Evolutionary conservation across 1,140 invertebrate genomes (phyloP).

Genomic region (Lepidurus packardi): DNA sequence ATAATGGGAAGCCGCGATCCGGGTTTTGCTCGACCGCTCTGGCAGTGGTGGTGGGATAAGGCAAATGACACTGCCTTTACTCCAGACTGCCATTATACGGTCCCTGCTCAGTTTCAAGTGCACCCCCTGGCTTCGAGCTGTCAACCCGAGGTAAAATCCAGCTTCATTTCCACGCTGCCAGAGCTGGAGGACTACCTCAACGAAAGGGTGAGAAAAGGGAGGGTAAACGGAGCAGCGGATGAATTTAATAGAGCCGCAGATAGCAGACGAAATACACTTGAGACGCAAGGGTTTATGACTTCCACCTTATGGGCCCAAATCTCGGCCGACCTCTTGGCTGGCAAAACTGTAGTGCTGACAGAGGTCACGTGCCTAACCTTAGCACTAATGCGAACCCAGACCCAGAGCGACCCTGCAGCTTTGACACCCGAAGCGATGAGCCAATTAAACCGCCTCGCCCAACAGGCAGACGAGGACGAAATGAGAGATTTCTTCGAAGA

Average conservation of each 20-base stretch:
- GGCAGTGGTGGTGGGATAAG: constrained; percentile 7
- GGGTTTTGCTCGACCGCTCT: constrained; percentile 26
- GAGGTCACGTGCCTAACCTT: constrained; percentile 26
- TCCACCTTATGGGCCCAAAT: constrained; percentile 15
- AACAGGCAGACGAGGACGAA: constrained; percentile 27
- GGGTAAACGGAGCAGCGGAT: neutral
- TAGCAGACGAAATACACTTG: neutral
- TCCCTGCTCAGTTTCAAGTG: constrained; percentile 19
- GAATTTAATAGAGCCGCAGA: neutral
- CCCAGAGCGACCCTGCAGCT: constrained; percentile 11
- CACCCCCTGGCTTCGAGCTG: constrained; percentile 22
- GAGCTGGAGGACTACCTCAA: constrained; percentile 7
- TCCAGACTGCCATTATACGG: constrained; percentile 22
- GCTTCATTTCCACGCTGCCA: neutral
- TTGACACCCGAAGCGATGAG: constrained; percentile 23
- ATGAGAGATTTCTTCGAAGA: constrained; percentile 29
- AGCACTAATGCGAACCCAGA: constrained; percentile 5
- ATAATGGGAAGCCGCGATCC: constrained; percentile 22
- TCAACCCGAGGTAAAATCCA: constrained; percentile 26
- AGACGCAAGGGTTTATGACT: constrained; percentile 25
- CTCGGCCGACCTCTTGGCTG: constrained; percentile 19
- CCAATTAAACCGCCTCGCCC: constrained; percentile 13
- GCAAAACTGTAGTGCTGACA: constrained; percentile 1
- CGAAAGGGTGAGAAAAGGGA: constrained; percentile 2
- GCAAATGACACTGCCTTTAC: constrained; percentile 21